phyloP scores from a whole-genome alignment of 1,140 invertebrate species.

The Oryctes rhinoceros region DNA sequence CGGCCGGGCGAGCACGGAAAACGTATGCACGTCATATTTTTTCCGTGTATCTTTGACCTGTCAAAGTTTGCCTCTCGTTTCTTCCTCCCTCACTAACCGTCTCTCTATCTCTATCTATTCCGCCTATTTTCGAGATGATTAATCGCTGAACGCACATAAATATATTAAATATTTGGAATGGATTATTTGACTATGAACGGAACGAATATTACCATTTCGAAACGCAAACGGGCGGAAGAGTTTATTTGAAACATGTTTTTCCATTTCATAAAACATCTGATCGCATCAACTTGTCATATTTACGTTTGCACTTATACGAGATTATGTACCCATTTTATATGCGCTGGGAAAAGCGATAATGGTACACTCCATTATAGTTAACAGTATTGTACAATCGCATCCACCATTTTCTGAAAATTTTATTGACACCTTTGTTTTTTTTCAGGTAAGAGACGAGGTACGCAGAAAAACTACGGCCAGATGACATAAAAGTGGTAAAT shows the following conservation, averaged over 20 bases:
- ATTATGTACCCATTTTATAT: background rate
- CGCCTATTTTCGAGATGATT: slow-evolving; percentile 18
- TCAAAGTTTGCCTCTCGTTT: slow-evolving; percentile 9
- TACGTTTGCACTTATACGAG: background rate
- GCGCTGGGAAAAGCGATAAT: background rate
- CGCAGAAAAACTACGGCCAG: background rate
- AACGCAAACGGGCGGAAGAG: slow-evolving; percentile 1
- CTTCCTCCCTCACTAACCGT: background rate
- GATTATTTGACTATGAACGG: slow-evolving; percentile 31
- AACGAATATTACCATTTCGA: background rate
- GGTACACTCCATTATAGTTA: background rate
- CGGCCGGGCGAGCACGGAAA: slow-evolving; percentile 12
- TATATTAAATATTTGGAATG: slow-evolving; percentile 28
- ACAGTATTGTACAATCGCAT: background rate
- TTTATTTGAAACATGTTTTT: slow-evolving; percentile 20
- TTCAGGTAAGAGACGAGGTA: slow-evolving; percentile 32
- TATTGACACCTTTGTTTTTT: slow-evolving; percentile 8
- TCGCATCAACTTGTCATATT: slow-evolving; percentile 28
- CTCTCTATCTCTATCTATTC: slow-evolving; percentile 4
- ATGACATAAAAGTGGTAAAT: background rate
- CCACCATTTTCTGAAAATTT: background rate
- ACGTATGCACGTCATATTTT: slow-evolving; percentile 34
- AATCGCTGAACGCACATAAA: slow-evolving; percentile 29
- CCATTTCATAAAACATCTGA: slow-evolving; percentile 14
- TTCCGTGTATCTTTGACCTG: slow-evolving; percentile 32